Evolutionary conservation across 2,888 invertebrate genomes (phyloP).

Genomic region (Stenichneumon culpator): DNA sequence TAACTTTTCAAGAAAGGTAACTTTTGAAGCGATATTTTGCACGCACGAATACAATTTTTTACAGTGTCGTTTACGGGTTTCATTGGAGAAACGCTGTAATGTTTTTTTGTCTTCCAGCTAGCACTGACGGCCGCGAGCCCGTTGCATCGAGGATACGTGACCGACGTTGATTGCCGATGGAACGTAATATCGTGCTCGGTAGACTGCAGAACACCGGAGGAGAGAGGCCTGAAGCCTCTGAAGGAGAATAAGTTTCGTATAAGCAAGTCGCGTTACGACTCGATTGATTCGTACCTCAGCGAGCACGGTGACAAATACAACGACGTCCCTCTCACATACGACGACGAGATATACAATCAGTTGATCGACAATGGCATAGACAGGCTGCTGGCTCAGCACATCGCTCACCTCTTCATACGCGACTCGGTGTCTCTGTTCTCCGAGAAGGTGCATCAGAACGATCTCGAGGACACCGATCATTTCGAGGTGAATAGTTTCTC

Average conservation of each 20-base stretch:
- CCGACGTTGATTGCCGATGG: slow-evolving; percentile 99
- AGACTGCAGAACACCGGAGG: slow-evolving; percentile 97
- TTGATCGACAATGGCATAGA: slow-evolving; percentile 96
- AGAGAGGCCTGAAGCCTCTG: slow-evolving; percentile 92
- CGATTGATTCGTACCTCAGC: slow-evolving; percentile 98
- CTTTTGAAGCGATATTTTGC: too few relatives aligned
- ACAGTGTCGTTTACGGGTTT: too few relatives aligned
- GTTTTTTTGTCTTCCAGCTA: slow-evolving; percentile 87
- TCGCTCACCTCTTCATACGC: slow-evolving; percentile 99
- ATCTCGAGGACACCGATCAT: slow-evolving; percentile 97
- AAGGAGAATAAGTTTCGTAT: slow-evolving; percentile 93
- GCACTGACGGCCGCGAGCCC: slow-evolving; percentile 99
- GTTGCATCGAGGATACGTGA: slow-evolving; percentile 95
- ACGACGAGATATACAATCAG: slow-evolving; percentile 93
- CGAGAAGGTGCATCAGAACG: slow-evolving; percentile 97
- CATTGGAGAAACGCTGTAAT: neutral
- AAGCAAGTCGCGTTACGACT: slow-evolving; percentile 98
- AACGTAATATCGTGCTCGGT: slow-evolving; percentile 98
- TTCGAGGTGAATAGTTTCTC: slow-evolving; percentile 91
- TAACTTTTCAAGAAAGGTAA: too few relatives aligned
- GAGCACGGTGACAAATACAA: slow-evolving; percentile 96
- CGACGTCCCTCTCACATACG: slow-evolving; percentile 96
- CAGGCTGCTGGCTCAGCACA: slow-evolving; percentile 96
- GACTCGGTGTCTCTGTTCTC: slow-evolving; percentile 98
- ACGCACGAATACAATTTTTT: too few relatives aligned